phyloP scores from a whole-genome alignment of 2,888 invertebrate genomes.

The Epistrophella euchroma region DNA sequence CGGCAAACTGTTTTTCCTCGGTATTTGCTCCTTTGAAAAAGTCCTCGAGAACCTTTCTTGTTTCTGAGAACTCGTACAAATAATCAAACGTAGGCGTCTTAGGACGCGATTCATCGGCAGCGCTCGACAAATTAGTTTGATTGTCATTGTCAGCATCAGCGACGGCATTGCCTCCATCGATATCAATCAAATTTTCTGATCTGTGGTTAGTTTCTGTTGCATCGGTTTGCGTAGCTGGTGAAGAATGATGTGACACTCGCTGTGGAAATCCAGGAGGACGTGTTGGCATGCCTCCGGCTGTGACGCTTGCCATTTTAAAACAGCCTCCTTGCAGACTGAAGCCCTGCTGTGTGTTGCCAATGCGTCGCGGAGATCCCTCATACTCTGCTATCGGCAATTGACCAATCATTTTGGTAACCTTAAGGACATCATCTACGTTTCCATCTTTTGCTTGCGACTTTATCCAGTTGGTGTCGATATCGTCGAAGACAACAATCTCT shows the following conservation, averaged over 20 bases:
- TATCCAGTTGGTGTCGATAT: conserved; percentile 82
- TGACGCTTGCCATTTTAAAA: conserved; percentile 83
- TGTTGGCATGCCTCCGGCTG: conserved; percentile 86
- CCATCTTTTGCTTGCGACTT: conserved; percentile 78
- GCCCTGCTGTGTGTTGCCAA: conserved; percentile 86
- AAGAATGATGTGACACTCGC: conserved; percentile 79
- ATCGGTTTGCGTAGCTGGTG: conserved; percentile 42
- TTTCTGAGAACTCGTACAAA: conserved; percentile 96
- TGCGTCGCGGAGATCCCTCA: conserved; percentile 94
- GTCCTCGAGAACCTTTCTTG: conserved; percentile 95
- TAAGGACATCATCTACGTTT: conserved; percentile 81
- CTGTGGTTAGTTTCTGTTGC: conserved; percentile 56
- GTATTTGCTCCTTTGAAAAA: conserved; percentile 93
- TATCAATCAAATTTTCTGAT: conserved; percentile 80
- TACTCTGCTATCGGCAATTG: conserved; percentile 94
- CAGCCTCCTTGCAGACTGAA: conserved; percentile 45
- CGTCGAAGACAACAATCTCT: conserved; percentile 94
- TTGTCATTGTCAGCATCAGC: conserved; percentile 67
- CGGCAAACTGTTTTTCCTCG: conserved; percentile 84
- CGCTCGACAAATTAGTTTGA: conserved; percentile 45
- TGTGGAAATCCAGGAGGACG: conserved; percentile 94
- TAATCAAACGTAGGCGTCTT: conserved; percentile 91
- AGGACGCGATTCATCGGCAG: conserved; percentile 72
- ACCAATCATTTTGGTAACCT: conserved; percentile 84
- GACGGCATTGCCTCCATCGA: conserved; percentile 77